Conservation (phyloP, 1,140 invertebrate genomes). For the Melitaea cinxia region DNA sequence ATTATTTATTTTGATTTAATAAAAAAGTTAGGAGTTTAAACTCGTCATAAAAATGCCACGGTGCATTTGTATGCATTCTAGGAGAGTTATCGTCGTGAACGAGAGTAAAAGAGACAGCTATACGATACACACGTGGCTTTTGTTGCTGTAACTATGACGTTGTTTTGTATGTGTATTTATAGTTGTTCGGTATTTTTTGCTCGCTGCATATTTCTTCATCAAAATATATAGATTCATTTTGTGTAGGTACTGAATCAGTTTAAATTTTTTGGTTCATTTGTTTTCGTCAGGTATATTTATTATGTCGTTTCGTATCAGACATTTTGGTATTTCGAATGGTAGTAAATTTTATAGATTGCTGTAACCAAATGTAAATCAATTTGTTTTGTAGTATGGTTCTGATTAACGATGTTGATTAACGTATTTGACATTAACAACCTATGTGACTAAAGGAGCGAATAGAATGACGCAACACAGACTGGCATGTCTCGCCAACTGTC, state of each 20-base stretch:
- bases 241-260: not conserved
- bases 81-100: constrained; percentile 26
- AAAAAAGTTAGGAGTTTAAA: constrained; percentile 52
- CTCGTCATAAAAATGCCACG: constrained; percentile 44
- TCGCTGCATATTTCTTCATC: constrained; percentile 24
- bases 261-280: not conserved
- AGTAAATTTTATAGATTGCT: too few species aligned
- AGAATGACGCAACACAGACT: constrained; percentile 22
- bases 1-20: too few species aligned
- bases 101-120: constrained; percentile 55
- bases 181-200: constrained; percentile 48
- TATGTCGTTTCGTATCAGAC: too few species aligned
- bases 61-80: constrained; percentile 64
- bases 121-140: constrained; percentile 42
- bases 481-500: constrained; percentile 6
- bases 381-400: too few species aligned
- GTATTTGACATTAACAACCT: constrained; percentile 26
- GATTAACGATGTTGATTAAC: too few species aligned
- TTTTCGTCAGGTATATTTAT: too few species aligned
- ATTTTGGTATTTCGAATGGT: too few species aligned
- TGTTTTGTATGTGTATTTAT: constrained; percentile 47
- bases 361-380: too few species aligned
- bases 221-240: not conserved
- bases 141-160: constrained; percentile 45
- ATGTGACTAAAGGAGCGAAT: constrained; percentile 28